Percentiles rank a stretch among this genome's conserved stretches.
Evolutionary conservation across 1,140 invertebrate genomes (phyloP).

Genomic region (Calycopis cecrops): DNA sequence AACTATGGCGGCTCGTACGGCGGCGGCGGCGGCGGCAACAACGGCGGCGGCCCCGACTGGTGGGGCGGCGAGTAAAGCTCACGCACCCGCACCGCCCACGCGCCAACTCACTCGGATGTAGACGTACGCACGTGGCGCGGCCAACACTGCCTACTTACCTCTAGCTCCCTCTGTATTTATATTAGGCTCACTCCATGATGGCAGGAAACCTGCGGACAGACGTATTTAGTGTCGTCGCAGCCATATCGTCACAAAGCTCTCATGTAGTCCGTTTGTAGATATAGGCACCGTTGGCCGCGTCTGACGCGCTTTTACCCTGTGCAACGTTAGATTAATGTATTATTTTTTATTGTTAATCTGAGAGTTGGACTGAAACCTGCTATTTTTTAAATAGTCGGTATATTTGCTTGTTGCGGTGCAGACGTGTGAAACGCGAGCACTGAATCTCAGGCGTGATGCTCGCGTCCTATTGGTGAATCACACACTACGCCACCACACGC

Average conservation of each 20-base stretch:
- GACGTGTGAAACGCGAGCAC: slow-evolving; percentile 37
- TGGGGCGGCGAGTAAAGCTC: slow-evolving; percentile 48
- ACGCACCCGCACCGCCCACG: slow-evolving; percentile 24
- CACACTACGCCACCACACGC: background rate
- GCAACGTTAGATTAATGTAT: slow-evolving; percentile 25
- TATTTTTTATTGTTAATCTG: slow-evolving; percentile 23
- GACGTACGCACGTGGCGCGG: too few species aligned
- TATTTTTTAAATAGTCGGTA: slow-evolving; percentile 13
- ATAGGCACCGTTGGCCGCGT: background rate
- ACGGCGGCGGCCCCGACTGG: slow-evolving; percentile 61
- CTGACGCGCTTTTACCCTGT: background rate
- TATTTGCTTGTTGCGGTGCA: slow-evolving; percentile 37
- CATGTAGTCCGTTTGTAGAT: slow-evolving; percentile 1
- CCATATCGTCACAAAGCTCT: slow-evolving; percentile 6
- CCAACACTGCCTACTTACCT: too few species aligned
- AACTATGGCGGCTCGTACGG: slow-evolving; percentile 65
- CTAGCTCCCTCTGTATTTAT: background rate
- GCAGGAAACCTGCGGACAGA: too few species aligned
- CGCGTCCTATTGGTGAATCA: slow-evolving; percentile 15
- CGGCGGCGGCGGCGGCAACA: slow-evolving; percentile 58
- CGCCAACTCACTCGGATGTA: slow-evolving; percentile 10
- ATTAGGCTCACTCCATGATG: background rate
- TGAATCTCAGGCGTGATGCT: slow-evolving; percentile 57
- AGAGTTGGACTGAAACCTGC: slow-evolving; percentile 16
- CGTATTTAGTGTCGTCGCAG: background rate